A percentile compares a stretch with the other conserved stretches of the same genome.
Conservation (phyloP, 2,797 vertebrate species). For the Sebastes nivosus region DNA sequence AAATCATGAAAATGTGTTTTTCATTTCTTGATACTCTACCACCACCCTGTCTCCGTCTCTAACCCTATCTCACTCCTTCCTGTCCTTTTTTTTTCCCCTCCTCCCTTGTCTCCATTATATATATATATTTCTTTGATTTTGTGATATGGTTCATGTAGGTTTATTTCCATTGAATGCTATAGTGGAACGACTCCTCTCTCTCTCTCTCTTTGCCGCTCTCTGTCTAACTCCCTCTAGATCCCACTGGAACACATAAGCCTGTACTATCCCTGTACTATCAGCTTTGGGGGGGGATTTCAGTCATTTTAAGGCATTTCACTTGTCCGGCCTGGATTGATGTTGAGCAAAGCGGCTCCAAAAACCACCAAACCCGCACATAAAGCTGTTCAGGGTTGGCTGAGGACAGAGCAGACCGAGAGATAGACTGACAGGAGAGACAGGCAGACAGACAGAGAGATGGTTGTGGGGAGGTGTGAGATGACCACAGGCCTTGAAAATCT, state of each 20-base stretch:
- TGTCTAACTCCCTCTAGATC: slow-evolving; percentile 59
- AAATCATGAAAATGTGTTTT: slow-evolving; percentile 73
- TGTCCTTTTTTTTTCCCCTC: neutral
- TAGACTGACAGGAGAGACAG: neutral
- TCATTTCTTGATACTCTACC: slow-evolving; percentile 59
- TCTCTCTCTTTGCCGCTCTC: neutral
- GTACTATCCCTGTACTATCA: slow-evolving; percentile 70
- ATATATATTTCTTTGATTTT: neutral
- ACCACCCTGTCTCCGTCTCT: slow-evolving; percentile 1
- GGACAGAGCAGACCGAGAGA: slow-evolving; percentile 39
- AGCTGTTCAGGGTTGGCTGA: slow-evolving; percentile 55
- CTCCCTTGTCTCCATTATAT: neutral
- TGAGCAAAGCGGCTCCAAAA: slow-evolving; percentile 69
- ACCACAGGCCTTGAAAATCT: slow-evolving; percentile 54
- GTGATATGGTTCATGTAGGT: neutral
- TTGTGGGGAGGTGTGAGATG: slow-evolving; percentile 41
- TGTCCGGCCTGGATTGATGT: slow-evolving; percentile 71
- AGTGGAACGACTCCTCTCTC: neutral
- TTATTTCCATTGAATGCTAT: slow-evolving; percentile 32
- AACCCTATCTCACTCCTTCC: slow-evolving; percentile 5
- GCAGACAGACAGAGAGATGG: slow-evolving; percentile 8
- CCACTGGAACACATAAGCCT: slow-evolving; percentile 71
- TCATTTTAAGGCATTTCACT: slow-evolving; percentile 72
- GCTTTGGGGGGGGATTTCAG: slow-evolving; percentile 72
- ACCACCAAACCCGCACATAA: slow-evolving; percentile 63